Conservation (phyloP, 2,888 invertebrate species). For the Acrobasis suavella region DNA sequence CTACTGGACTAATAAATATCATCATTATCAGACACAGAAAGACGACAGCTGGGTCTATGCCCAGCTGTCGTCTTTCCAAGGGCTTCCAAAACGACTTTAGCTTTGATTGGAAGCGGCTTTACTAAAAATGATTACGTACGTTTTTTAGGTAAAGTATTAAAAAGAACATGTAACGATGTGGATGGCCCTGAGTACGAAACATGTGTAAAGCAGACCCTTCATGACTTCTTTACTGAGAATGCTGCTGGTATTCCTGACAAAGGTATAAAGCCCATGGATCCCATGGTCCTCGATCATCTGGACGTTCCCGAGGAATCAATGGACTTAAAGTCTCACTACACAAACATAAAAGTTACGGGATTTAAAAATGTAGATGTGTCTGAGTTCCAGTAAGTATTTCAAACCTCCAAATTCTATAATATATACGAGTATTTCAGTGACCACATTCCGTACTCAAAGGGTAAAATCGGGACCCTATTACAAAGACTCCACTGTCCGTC, state of each 20-base stretch:
- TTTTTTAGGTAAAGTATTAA: background rate
- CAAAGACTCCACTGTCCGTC: too few species aligned
- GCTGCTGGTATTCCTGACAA: background rate
- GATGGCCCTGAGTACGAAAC: background rate
- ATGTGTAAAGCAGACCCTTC: background rate
- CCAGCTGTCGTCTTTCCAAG: too few species aligned
- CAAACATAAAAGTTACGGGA: background rate
- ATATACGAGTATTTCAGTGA: too few species aligned
- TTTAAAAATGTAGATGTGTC: slow-evolving; percentile 6
- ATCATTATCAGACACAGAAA: too few species aligned
- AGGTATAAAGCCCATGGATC: background rate
- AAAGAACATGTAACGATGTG: background rate
- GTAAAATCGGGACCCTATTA: too few species aligned
- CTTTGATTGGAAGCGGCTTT: too few species aligned
- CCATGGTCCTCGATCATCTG: background rate
- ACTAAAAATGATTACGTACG: background rate
- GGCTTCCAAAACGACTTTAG: too few species aligned
- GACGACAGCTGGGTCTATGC: too few species aligned
- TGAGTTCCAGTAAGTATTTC: slow-evolving; percentile 7
- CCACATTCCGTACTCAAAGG: too few species aligned
- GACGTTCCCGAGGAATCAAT: background rate
- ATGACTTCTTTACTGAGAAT: background rate
- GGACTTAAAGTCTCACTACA: background rate
- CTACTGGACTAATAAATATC: too few species aligned
- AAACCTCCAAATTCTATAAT: background rate